Base-by-base conservation (phyloP, 1,140 invertebrate species). In the Drosophila trapezifrons region DNA sequence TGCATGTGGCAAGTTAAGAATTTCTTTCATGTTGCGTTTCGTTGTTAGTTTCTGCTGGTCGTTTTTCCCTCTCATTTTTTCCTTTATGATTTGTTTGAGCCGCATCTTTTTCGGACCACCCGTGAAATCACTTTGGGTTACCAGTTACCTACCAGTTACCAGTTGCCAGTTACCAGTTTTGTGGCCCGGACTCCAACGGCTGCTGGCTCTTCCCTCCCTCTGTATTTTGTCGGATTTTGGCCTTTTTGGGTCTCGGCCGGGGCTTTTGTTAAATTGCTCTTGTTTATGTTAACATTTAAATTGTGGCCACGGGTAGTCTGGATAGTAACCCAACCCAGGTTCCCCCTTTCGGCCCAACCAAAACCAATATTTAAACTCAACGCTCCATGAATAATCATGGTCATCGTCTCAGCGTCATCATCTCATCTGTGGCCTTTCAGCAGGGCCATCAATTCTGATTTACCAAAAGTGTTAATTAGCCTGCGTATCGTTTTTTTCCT, bases 251-350 rank as follows among this genome's bases (percentile, higher is more conserved):
- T 51, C 47, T 74, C 38, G 73, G 32, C 8, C 32, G 20, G 32
- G 69, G 64, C 80, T 90, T 90, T 82, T 86, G 82, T 90, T 90
- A 90, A 90, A 90, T 90, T 90, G 89, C 87, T 90, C 87, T 90
- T 90, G 87, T 90, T 90, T 90, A 90, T 90, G 87, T 89, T 90
- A 90, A 90, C 87, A 90, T 90, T 90, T 90, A 90, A 87, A 90
- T 90, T 90, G 87, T 90, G 75, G 84, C 85, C 84, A 90, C 84
- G 84, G 84, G 85, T 89, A 78, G 80, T 69, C 80, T 43, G 51
- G 55, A 71, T 65, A 57, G 42, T 67, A 47, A 63, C 40, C 56
- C 35, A 60, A 45, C 75, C 54, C 29, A 32, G 43, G 52, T 13
- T n/a, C 18, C 25, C 47, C 47, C 27, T 20, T 20, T 29, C 4